Evolutionary conservation across 2,113 vertebrate genomes (phyloP).

Genomic region (Albula glossodonta): DNA sequence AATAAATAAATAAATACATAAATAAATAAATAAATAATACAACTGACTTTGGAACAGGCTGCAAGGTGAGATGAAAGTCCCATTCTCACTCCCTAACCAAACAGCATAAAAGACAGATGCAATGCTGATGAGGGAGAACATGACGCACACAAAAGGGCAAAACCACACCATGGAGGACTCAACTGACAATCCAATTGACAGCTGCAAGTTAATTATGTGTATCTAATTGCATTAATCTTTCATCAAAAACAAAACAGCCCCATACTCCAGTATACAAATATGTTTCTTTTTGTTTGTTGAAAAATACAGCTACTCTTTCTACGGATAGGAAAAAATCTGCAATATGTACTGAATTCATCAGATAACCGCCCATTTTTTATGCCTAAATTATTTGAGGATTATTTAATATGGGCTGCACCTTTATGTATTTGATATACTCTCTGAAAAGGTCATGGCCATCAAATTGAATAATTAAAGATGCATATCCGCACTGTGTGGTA

Average conservation of each 20-base stretch:
- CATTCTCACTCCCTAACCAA: constrained; percentile 28
- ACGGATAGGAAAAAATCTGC: neutral
- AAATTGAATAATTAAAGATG: too few species aligned
- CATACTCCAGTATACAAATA: constrained; percentile 19
- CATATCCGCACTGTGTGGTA: too few species aligned
- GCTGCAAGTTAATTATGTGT: constrained; percentile 65
- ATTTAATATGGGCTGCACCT: too few species aligned
- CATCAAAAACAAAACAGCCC: constrained; percentile 38
- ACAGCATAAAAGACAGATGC: constrained; percentile 3
- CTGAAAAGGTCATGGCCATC: too few species aligned
- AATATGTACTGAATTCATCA: neutral
- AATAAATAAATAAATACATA: too few species aligned
- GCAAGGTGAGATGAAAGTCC: constrained; percentile 48
- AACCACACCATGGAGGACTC: constrained; percentile 58
- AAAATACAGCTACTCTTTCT: constrained; percentile 21
- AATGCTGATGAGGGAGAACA: constrained; percentile 45
- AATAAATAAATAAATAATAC: too few species aligned
- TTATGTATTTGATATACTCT: too few species aligned
- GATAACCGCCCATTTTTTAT: neutral
- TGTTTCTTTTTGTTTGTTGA: constrained; percentile 57
- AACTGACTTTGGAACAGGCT: constrained; percentile 33
- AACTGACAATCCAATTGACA: constrained; percentile 57
- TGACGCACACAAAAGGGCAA: constrained; percentile 48
- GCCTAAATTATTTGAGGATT: too few species aligned
- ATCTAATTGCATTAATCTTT: constrained; percentile 45